Percentiles rank a stretch among this genome's conserved stretches.
phyloP scores from a whole-genome alignment of 2,888 invertebrate species.

The Acanthosoma haemorrhoidale region DNA sequence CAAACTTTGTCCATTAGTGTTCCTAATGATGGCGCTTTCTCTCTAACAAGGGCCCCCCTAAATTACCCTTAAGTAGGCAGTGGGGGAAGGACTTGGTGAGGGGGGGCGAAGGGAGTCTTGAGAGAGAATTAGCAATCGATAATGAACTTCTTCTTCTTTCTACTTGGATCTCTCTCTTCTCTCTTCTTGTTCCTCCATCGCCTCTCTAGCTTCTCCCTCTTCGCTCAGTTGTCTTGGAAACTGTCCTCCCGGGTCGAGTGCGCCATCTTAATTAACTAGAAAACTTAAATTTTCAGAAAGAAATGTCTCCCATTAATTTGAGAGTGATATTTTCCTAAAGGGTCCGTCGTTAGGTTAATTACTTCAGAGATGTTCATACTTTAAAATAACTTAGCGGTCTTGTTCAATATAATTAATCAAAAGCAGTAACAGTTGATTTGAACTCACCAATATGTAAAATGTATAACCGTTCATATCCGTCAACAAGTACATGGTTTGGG shows the following conservation, averaged over 20 bases:
- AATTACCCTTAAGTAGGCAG: conserved; percentile 25
- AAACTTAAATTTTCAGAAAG: conserved; percentile 12
- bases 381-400: too few relatives aligned
- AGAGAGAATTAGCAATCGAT: conserved; percentile 38
- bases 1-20: conserved; percentile 24
- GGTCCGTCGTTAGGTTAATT: too few relatives aligned
- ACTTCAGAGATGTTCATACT: too few relatives aligned
- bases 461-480: too few relatives aligned
- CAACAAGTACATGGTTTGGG: too few relatives aligned
- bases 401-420: too few relatives aligned
- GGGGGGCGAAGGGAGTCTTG: conserved; percentile 23
- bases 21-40: conserved; percentile 11
- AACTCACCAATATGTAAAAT: too few relatives aligned
- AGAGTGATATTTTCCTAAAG: too few relatives aligned
- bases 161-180: conserved; percentile 1
- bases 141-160: conserved; percentile 34
- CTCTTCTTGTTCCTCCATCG: not conserved
- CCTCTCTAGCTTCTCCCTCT: not conserved
- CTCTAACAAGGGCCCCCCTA: conserved; percentile 15
- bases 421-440: too few relatives aligned
- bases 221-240: conserved; percentile 13
- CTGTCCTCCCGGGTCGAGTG: not conserved
- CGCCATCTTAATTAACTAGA: conserved; percentile 23
- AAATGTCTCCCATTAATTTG: not conserved
- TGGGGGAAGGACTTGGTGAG: too few relatives aligned